Conservation (phyloP, 2,797 vertebrate species). For the Phoeniculus purpureus region DNA sequence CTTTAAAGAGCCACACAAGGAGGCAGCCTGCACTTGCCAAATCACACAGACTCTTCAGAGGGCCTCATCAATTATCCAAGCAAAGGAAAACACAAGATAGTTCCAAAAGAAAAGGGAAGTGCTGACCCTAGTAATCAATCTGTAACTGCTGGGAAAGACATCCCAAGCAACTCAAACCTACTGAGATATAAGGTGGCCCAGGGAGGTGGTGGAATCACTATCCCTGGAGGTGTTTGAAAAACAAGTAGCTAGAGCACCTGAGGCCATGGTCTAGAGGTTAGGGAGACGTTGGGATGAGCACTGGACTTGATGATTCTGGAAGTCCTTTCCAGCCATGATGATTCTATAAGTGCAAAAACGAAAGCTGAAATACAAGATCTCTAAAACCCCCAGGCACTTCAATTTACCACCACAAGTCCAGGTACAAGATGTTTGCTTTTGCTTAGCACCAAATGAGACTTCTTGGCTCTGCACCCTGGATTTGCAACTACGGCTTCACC, state of each 20-base stretch:
- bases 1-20: conserved; percentile 36
- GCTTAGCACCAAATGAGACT: not conserved
- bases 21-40: conserved; percentile 46
- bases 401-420: not conserved
- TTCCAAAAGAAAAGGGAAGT: not conserved
- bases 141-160: not conserved
- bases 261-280: too few species aligned
- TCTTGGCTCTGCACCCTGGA: not conserved
- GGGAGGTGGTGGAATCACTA: too few species aligned
- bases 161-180: not conserved
- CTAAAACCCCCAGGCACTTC: not conserved
- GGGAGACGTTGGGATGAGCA: too few species aligned
- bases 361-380: not conserved
- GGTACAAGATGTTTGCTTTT: not conserved
- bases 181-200: not conserved
- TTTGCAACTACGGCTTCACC: not conserved
- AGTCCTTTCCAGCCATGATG: too few species aligned
- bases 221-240: too few species aligned
- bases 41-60: conserved; percentile 17
- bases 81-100: not conserved
- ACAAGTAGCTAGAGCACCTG: too few species aligned
- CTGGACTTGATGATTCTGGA: too few species aligned
- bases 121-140: not conserved
- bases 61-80: conserved; percentile 17
- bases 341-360: too few species aligned